phyloP scores from a whole-genome alignment of 1,140 invertebrate genomes.

The Plodia interpunctella region DNA sequence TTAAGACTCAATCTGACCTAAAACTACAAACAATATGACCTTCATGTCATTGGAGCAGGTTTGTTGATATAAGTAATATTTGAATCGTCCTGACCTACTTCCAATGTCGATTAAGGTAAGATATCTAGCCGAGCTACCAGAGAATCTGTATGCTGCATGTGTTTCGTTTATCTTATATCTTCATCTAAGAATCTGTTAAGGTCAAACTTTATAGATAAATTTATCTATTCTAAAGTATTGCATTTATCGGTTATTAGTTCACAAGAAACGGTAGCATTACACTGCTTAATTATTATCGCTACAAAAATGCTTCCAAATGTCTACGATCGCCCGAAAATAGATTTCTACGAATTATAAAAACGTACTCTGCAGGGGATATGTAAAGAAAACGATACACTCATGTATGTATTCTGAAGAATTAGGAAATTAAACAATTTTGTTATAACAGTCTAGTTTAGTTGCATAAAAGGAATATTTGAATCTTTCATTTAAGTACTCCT shows the following conservation, averaged over 20 bases:
- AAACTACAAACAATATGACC: conserved; percentile 20
- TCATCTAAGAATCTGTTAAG: not conserved
- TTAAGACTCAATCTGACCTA: conserved; percentile 25
- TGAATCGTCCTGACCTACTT: conserved; percentile 21
- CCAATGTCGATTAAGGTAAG: conserved; percentile 16
- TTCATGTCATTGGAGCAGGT: conserved; percentile 23
- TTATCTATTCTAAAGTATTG: not conserved
- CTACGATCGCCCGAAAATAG: too few relatives aligned
- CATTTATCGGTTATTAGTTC: not conserved
- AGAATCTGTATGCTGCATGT: conserved; percentile 1
- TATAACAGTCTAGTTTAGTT: too few relatives aligned
- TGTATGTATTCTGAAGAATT: too few relatives aligned
- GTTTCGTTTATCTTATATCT: not conserved
- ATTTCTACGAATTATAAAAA: conserved; percentile 7
- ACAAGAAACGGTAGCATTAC: not conserved
- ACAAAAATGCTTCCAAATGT: not conserved
- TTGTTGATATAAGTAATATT: conserved; percentile 19
- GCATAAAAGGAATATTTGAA: not conserved
- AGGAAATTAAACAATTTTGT: too few relatives aligned
- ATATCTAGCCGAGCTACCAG: conserved; percentile 4
- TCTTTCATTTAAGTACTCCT: not conserved
- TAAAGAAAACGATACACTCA: too few relatives aligned
- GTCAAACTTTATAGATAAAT: not conserved
- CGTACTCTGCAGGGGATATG: conserved; percentile 19
- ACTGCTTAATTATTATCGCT: not conserved